Conservation (phyloP, 2,888 invertebrate genomes). For the Idaea dimidiata region DNA sequence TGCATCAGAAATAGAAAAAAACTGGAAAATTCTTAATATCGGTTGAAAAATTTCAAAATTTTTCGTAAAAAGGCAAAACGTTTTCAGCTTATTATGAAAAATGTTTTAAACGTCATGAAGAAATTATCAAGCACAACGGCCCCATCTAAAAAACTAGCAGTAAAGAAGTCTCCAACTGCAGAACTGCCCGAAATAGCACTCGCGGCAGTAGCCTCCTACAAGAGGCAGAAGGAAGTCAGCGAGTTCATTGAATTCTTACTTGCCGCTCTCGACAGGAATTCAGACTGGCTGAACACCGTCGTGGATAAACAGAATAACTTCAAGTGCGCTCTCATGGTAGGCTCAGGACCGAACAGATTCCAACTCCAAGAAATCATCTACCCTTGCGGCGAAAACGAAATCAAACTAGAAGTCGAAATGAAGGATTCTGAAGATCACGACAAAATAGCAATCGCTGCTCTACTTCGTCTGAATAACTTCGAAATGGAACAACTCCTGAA, state of each 20-base stretch:
- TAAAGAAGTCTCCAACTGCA: conserved; percentile 38
- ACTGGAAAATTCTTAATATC: conserved; percentile 11
- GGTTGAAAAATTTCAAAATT: conserved; percentile 52
- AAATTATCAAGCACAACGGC: conserved; percentile 34
- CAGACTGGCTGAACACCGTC: conserved; percentile 60
- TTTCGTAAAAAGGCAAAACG: conserved; percentile 45
- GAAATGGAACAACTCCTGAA: conserved; percentile 58
- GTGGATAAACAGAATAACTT: conserved; percentile 59
- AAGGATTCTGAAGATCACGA: conserved; percentile 67
- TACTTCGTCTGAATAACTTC: conserved; percentile 51
- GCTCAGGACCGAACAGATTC: conserved; percentile 69
- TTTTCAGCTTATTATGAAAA: conserved; percentile 41
- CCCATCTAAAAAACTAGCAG: conserved; percentile 42
- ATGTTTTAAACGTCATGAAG: conserved; percentile 47
- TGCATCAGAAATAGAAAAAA: conserved; percentile 19
- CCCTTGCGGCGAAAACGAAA: conserved; percentile 49
- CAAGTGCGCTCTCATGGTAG: conserved; percentile 62
- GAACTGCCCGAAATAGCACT: conserved; percentile 60
- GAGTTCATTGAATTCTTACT: conserved; percentile 66
- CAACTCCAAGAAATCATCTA: conserved; percentile 67
- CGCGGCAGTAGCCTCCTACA: conserved; percentile 64
- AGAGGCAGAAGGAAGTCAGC: conserved; percentile 61
- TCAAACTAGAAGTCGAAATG: conserved; percentile 65
- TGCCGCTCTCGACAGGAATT: conserved; percentile 58
- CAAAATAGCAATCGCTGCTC: conserved; percentile 65